phyloP scores from a whole-genome alignment of 2,888 invertebrate species.

The Calephelis perditalis region DNA sequence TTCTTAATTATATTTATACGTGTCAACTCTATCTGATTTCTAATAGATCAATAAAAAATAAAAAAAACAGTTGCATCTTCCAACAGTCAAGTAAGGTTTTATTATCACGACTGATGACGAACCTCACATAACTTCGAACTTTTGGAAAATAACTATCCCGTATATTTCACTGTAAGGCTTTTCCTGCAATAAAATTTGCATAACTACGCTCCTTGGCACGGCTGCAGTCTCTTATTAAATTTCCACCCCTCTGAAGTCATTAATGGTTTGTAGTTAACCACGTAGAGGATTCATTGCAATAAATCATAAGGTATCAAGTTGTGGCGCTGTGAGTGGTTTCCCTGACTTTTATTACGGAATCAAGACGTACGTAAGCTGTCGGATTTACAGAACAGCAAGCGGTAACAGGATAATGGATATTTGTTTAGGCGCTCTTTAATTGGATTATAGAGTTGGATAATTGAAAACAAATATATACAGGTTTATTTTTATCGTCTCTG shows the following conservation, averaged over 20 bases:
- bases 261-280: slow-evolving; percentile 75
- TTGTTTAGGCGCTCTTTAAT: slow-evolving; percentile 43
- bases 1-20: too few species aligned
- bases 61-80: too few species aligned
- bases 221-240: slow-evolving; percentile 73
- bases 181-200: slow-evolving; percentile 74
- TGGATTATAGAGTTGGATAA: background rate
- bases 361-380: slow-evolving; percentile 55
- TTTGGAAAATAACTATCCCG: slow-evolving; percentile 28
- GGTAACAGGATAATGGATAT: slow-evolving; percentile 47
- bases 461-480: too few species aligned
- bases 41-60: too few species aligned
- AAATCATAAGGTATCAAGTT: slow-evolving; percentile 68
- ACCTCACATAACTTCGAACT: background rate
- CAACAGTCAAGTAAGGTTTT: too few species aligned
- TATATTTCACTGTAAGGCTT: slow-evolving; percentile 53
- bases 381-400: slow-evolving; percentile 34
- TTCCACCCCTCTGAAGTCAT: slow-evolving; percentile 74
- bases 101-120: too few species aligned
- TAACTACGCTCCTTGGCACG: slow-evolving; percentile 71
- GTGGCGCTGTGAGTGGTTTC: slow-evolving; percentile 37
- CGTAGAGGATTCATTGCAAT: slow-evolving; percentile 63
- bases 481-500: too few species aligned
- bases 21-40: too few species aligned
- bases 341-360: slow-evolving; percentile 65